Evolutionary conservation across 2,113 vertebrate species (phyloP), one percentile per base, ranked within the genome.

Genomic region (Petrocephalus zakoni): DNA sequence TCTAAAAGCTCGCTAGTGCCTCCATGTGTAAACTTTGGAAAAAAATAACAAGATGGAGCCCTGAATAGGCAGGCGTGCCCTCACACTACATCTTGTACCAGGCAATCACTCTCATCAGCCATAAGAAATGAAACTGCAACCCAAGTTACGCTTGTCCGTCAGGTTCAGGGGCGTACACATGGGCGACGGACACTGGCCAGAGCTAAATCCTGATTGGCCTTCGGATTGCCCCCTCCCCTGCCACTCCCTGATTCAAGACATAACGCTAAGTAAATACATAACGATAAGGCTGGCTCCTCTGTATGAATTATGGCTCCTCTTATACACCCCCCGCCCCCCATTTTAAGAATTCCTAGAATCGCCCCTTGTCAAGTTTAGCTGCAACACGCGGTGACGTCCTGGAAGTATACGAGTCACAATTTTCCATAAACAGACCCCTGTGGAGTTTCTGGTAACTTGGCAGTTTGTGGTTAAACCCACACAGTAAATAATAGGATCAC

Each of bases 381-480:
- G 29, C 52, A 86, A 53, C n/a, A 86, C 52, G 37, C 15, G 84
- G 17, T 53, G 84, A n/a, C n/a, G 29, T 52, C 83, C 46, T 49
- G 22, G 25, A 51, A 85, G 52, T 53, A 17, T 22, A 56, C 52
- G 34, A 55, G 52, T 86, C 52, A 86, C 84, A 86, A 25, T 51
- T 55, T 55, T 86, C 84, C 15, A 25, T 21, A 34, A 86, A 85
- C 55, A 34, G 29, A 15, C 51, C 25, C 84, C 52, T 56, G 52
- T 7, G 25, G 51, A 10, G 25, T 25, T 86, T 53, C 47, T 86
- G 84, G 84, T 86, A 29, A 86, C 51, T 55, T 86, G 82, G 82
- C 82, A 85, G 46, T 85, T 85, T 52, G 82, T 85, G 47, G 82
- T n/a, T 85, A 85, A 86, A 55, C 84, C 84, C 22, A 86, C 49